These are phyloP conservation scores for Climacteris rufus DNA, from an alignment of 2,113 vertebrate species.

Conservation along the genomic window DNA sequence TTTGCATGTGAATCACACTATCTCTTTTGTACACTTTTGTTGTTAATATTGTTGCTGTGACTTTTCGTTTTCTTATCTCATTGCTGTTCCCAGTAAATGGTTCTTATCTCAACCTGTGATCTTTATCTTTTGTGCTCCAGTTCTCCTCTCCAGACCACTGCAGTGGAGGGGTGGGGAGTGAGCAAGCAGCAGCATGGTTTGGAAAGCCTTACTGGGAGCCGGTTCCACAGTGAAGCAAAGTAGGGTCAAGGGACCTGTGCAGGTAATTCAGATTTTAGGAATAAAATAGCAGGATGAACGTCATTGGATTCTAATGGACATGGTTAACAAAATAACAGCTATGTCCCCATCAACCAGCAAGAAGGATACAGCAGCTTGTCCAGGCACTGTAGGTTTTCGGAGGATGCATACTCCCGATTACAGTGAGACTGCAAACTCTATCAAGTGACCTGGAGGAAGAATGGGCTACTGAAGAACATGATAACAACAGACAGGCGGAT, in stretches of 20 bases:
- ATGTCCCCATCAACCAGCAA: neutral
- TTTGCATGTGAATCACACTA: neutral
- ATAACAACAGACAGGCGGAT: neutral
- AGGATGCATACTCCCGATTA: neutral
- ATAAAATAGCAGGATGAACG: neutral
- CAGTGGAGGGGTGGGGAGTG: fast-evolving
- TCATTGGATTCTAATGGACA: fast-evolving
- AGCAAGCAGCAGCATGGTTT: neutral
- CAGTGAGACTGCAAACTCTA: neutral
- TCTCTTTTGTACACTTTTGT: neutral
- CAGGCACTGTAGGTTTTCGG: fast-evolving
- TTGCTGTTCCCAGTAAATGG: neutral
- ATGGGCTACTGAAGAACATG: neutral
- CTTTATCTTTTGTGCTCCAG: neutral
- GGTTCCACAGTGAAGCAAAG: neutral
- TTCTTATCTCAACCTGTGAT: neutral
- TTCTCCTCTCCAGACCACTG: neutral
- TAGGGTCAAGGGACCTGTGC: neutral
- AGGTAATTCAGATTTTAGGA: neutral
- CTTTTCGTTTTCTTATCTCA: neutral
- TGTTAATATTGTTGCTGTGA: neutral
- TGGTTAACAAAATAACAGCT: neutral
- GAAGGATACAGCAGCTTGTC: neutral
- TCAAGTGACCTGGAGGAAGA: neutral
- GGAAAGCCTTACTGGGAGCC: neutral